Evolutionary conservation across 2,113 vertebrate genomes (phyloP), one percentile per base, ranked within the genome.

Genomic region (Brienomyrus brachyistius): DNA sequence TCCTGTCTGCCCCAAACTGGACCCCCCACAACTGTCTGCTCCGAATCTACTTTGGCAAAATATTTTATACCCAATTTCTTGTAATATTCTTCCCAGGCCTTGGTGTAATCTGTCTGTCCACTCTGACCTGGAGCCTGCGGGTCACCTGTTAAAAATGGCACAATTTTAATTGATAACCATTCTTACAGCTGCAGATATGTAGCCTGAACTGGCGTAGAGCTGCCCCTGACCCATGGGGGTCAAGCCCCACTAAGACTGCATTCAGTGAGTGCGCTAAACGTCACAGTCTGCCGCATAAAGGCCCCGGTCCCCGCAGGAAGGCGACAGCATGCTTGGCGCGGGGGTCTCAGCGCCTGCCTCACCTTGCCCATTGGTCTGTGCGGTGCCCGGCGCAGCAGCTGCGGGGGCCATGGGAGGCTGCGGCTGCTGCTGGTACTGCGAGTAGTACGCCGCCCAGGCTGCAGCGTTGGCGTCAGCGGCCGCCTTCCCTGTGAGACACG

Each of bases 51-150:
- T 91, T 90, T 91, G 87, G 88, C 90, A 90, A 91, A 92, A 91
- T 91, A 91, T 91, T 94, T 93, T 94, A 89, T 98, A 99, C 98
- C 98, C 96, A 97, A 98, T 98, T 99, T 99, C 96, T 99, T 98
- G 97, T 99, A 99, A 97, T 99, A 99, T 91, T 99, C 98, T 94
- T 99, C 98, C 98, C 98, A 99, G 93, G 98, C 98, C 96, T 99
- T 98, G 93, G 98, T 98, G 95, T 99, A 99, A 97, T 99, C 98
- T 96, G 98, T 97, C 94, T 99, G 98, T 94, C 97, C 98, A 96
- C 97, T 96, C 95, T 97, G 98, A 96, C 97, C 97, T 96, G 98
- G 97, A 96, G 97, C 97, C 95, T 98, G 98, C 92, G 97, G 98
- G 96, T 98, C 98, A 96, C 97, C 98, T 98, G 94, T 96, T 95